Evolutionary conservation across 2,888 invertebrate genomes (phyloP).

Genomic region (Trichacis sp.): DNA sequence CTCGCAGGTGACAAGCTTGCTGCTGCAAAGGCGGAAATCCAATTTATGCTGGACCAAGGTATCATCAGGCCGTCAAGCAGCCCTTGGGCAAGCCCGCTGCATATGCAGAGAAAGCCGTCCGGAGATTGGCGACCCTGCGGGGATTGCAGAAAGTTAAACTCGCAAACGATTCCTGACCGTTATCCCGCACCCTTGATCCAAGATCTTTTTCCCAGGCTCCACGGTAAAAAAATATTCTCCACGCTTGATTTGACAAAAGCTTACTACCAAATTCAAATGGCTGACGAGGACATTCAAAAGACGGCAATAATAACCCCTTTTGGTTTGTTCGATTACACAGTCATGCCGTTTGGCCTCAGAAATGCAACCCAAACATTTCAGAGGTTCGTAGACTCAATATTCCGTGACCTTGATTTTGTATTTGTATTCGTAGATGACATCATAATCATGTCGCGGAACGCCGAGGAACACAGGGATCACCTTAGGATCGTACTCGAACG

Average conservation of each 20-base stretch:
- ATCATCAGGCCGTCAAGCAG: slow-evolving; percentile 50
- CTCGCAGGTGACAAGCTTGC: slow-evolving; percentile 51
- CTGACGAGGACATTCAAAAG: slow-evolving; percentile 24
- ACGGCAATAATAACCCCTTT: slow-evolving; percentile 25
- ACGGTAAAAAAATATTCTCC: slow-evolving; percentile 15
- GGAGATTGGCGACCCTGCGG: slow-evolving; percentile 40
- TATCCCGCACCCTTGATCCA: slow-evolving; percentile 23
- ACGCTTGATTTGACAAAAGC: slow-evolving; percentile 20
- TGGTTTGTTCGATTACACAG: slow-evolving; percentile 8
- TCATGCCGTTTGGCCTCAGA: slow-evolving; percentile 18
- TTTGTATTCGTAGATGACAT: slow-evolving; percentile 23
- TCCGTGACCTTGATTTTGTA: slow-evolving; percentile 14
- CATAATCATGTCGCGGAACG: slow-evolving; percentile 11
- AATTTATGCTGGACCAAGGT: slow-evolving; percentile 48
- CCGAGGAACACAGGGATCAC: slow-evolving; percentile 21
- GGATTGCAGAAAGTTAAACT: slow-evolving; percentile 23
- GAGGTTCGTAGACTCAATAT: slow-evolving; percentile 12
- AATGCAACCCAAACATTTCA: slow-evolving; percentile 30
- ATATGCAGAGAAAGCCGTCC: slow-evolving; percentile 26
- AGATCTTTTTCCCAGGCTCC: too few species aligned
- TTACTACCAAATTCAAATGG: slow-evolving; percentile 28
- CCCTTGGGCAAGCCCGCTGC: slow-evolving; percentile 50
- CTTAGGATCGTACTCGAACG: slow-evolving; percentile 3
- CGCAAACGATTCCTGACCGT: slow-evolving; percentile 18
- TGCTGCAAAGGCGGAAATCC: slow-evolving; percentile 51